Evolutionary conservation across 1,140 invertebrate species (phyloP).

Genomic region (Planococcus citri): DNA sequence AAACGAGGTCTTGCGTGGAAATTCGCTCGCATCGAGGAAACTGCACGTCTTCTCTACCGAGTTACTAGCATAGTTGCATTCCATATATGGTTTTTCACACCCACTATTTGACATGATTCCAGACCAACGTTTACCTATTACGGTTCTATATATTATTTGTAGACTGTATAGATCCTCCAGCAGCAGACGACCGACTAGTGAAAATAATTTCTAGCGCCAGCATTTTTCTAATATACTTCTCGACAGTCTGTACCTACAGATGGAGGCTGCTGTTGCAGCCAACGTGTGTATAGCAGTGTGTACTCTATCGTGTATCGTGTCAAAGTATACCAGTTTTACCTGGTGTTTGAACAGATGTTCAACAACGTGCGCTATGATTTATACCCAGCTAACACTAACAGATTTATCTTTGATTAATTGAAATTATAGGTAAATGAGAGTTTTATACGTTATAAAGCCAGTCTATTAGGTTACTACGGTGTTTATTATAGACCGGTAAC

Average conservation of each 20-base stretch:
- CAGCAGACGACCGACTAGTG: background rate
- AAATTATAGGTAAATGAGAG: background rate
- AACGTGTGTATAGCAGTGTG: too few species aligned
- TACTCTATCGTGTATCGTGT: background rate
- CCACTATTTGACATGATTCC: background rate
- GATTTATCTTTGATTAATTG: background rate
- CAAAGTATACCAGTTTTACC: background rate
- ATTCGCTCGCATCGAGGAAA: background rate
- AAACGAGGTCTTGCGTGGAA: background rate
- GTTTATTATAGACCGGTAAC: too few species aligned
- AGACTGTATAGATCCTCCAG: too few species aligned
- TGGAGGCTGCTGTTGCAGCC: too few species aligned
- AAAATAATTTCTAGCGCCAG: too few species aligned
- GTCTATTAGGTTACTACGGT: too few species aligned
- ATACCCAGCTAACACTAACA: background rate
- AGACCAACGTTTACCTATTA: background rate
- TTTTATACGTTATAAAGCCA: too few species aligned
- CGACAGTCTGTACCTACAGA: too few species aligned
- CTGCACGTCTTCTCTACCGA: too few species aligned
- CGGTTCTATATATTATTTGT: too few species aligned
- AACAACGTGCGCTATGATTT: background rate
- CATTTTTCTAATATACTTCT: too few species aligned
- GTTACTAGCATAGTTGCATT: too few species aligned
- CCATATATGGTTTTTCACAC: background rate
- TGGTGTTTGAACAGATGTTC: background rate